These are phyloP conservation scores for Paedocypris sp. DNA, from an alignment of 2,113 vertebrate species.

Conservation along the genomic window DNA sequence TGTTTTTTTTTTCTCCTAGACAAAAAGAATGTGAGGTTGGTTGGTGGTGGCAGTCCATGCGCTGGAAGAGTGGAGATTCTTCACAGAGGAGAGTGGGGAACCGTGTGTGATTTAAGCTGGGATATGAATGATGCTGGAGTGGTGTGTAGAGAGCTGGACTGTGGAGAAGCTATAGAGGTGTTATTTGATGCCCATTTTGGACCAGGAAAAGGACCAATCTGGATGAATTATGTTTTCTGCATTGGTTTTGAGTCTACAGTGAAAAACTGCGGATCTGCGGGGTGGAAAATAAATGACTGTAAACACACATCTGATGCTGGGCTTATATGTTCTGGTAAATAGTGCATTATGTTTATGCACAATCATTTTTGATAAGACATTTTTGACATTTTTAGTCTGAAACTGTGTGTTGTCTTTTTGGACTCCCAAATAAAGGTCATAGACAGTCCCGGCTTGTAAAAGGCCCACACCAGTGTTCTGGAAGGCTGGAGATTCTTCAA, in stretches of 20 bases:
- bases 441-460: constrained; percentile 1
- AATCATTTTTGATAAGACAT: too few relatives aligned
- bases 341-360: too few relatives aligned
- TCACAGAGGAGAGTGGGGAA: background rate
- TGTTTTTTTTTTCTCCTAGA: background rate
- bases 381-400: too few relatives aligned
- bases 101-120: background rate
- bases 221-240: background rate
- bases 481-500: constrained; percentile 4
- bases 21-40: background rate
- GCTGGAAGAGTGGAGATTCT: constrained; percentile 2
- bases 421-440: too few relatives aligned
- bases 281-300: background rate
- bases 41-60: background rate
- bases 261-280: background rate
- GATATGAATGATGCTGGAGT: background rate
- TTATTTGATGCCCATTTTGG: background rate
- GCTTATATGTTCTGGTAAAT: background rate
- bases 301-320: background rate
- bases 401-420: too few relatives aligned
- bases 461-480: background rate
- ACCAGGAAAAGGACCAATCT: background rate
- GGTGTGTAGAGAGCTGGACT: constrained; percentile 22
- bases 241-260: background rate
- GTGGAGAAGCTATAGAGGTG: background rate